Evolutionary conservation across 1,140 invertebrate genomes (phyloP), one percentile per base, ranked within the genome.

Genomic region (Penaeus chinensis): DNA sequence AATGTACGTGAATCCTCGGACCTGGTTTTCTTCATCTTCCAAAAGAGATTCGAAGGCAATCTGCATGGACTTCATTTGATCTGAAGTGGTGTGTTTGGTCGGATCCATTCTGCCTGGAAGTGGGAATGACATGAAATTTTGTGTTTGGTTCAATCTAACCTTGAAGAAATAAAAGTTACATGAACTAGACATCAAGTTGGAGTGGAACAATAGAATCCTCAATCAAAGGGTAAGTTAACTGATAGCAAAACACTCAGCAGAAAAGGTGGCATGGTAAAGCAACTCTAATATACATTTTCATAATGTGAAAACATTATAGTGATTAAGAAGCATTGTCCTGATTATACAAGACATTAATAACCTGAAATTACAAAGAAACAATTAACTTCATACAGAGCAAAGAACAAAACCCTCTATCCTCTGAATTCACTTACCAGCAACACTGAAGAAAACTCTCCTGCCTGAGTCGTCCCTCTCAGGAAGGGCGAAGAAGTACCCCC

Each of bases 401-500:
- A 42, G 10, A n/a, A n/a, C 18, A 8, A 22, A 32, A 80, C 4
- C 4, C 47, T 54, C 54, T 76, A 42, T 42, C 37, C 7, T 42
- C 42, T 37, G 8, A 8, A 37, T 8, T 27, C 22, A 27, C 69
- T 42, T 79, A 88, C 89, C 69, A 10, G 85, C 83, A 10, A 87
- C 65, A 65, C 83, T 85, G 87, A 97, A 93, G 85, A 97, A 94
- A 2, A 97, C 94, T 91, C 95, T 93, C 69, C 96, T 93, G 0
- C 96, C 96, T 60, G 95, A 92, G 54, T 93, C 91, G 91, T 97
- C 96, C 69, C 95, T 93, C 90, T 96, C 94, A 0, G 95, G 94
- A 80, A 97, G 91, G 5, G 96, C 96, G 32, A 97, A 94, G 82
- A 97, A 90, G 90, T 97, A 96, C 2, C 96, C 96, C n/a, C 93